A percentile compares a stretch with the other conserved stretches of the same genome.
These are phyloP conservation scores for Argentina silus DNA, from an alignment of 2,797 vertebrate species.

Conservation along the genomic window DNA sequence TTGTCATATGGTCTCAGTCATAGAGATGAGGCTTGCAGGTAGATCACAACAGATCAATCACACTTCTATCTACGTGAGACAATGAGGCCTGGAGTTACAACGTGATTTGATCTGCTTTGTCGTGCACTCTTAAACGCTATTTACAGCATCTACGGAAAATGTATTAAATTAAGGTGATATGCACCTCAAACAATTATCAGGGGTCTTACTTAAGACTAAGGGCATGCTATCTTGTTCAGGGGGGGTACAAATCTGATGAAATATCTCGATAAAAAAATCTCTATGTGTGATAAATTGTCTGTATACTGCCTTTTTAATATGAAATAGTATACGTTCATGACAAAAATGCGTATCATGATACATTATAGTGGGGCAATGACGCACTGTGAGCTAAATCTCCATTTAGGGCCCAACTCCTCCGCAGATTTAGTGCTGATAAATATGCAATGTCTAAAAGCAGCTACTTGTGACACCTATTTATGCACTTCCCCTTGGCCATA, in stretches of 20 bases:
- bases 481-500: not conserved
- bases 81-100: conserved; percentile 30
- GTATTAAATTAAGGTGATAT: no score
- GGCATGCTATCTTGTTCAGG: not conserved
- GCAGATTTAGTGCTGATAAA: not conserved
- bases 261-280: not conserved
- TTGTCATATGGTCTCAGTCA: not conserved
- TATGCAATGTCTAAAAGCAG: not conserved
- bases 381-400: not conserved
- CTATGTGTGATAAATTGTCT: not conserved
- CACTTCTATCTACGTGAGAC: conserved; percentile 22
- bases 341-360: not conserved
- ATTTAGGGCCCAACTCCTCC: not conserved
- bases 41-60: conserved; percentile 46
- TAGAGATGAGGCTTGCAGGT: conserved; percentile 34
- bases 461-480: not conserved
- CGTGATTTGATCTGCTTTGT: conserved; percentile 48
- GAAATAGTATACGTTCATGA: not conserved
- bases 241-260: not conserved
- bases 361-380: not conserved
- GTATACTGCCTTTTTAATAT: not conserved
- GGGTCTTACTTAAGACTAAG: not conserved
- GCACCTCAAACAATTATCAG: no score
- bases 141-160: conserved; percentile 22
- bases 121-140: conserved; percentile 33